Conservation (phyloP, 1,140 invertebrate genomes). For the Aphelenchoides besseyi region DNA sequence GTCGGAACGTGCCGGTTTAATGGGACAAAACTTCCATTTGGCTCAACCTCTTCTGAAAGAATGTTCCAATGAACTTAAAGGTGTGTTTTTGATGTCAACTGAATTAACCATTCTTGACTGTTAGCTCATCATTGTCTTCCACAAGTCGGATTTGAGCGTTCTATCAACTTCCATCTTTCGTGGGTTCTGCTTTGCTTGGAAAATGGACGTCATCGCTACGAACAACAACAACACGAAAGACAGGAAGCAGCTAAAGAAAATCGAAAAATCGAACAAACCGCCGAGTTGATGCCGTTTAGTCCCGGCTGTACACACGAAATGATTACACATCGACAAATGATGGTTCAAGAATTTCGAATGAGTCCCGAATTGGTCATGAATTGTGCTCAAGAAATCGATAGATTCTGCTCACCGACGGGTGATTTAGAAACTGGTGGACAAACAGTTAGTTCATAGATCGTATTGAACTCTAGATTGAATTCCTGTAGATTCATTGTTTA, state of each 20-base stretch:
- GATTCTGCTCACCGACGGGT: slow-evolving; percentile 63
- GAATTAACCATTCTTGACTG: slow-evolving; percentile 22
- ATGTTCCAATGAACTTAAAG: slow-evolving; percentile 84
- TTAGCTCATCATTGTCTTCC: slow-evolving; percentile 45
- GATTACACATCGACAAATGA: slow-evolving; percentile 79
- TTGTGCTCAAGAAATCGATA: slow-evolving; percentile 78
- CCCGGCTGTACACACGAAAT: slow-evolving; percentile 80
- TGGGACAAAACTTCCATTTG: slow-evolving; percentile 83
- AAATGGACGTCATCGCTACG: slow-evolving; percentile 73
- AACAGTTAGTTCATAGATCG: too few relatives aligned
- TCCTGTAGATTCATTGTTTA: slow-evolving; percentile 90
- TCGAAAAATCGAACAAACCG: slow-evolving; percentile 26
- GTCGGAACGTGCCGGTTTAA: slow-evolving; percentile 77
- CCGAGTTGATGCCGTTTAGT: slow-evolving; percentile 42
- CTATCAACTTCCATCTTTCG: slow-evolving; percentile 68
- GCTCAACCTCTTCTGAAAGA: slow-evolving; percentile 80
- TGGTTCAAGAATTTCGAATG: slow-evolving; percentile 86
- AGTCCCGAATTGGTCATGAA: slow-evolving; percentile 83
- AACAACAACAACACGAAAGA: slow-evolving; percentile 45
- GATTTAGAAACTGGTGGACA: slow-evolving; percentile 74
- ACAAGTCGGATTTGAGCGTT: slow-evolving; percentile 56
- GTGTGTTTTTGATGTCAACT: slow-evolving; percentile 69
- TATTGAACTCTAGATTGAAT: too few relatives aligned
- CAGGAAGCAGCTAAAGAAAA: slow-evolving; percentile 36
- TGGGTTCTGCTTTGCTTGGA: slow-evolving; percentile 90